Base-by-base conservation (phyloP, 2,113 vertebrate species). In the Lipotes vexillifer region DNA sequence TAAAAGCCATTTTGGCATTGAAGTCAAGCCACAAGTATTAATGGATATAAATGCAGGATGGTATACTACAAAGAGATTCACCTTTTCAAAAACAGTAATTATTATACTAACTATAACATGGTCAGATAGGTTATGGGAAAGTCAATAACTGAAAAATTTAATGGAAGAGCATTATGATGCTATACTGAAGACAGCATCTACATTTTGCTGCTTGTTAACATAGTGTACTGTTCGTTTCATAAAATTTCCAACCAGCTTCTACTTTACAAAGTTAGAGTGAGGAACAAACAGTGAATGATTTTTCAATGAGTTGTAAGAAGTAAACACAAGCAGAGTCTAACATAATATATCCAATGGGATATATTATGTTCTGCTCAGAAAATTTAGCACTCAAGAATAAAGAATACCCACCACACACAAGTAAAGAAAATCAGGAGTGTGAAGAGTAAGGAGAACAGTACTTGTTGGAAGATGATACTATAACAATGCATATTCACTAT, bases 21-120 rank as follows among this genome's bases (percentile, higher is more conserved):
- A 65, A 1, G 44, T 85, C 65, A 82, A 36, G 49, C 68, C 29
- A 75, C 9, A 84, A 90, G 17, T 90, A 44, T 65, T 96, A 92
- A 95, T 17, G 82, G 36, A 97, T 96, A 86, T 74, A 59, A 41
- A 96, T 91, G 57, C 18, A 49, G 4, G 63, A 96, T 85, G 15
- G 41, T 94, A 66, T 96, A 31, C 88, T 75, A 77, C 66, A 80
- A 85, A 77, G 17, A 97, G 25, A n/a, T 61, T 96, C 80, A 55
- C 2, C 5, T 80, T 96, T 75, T 59, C 74, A 71, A 93, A 93
- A 94, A 38, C 23, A 83, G 74, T 90, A 31, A 90, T 61, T 85
- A 59, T 27, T 89, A 59, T 23, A 74, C n/a, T 46, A 80, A 78
- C 29, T 92, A 49, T 25, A 9, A 65, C 82, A 61, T 20, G 18